Evolutionary conservation across 2,797 vertebrate genomes (phyloP).

Genomic region (Pagetopsis macropterus): DNA sequence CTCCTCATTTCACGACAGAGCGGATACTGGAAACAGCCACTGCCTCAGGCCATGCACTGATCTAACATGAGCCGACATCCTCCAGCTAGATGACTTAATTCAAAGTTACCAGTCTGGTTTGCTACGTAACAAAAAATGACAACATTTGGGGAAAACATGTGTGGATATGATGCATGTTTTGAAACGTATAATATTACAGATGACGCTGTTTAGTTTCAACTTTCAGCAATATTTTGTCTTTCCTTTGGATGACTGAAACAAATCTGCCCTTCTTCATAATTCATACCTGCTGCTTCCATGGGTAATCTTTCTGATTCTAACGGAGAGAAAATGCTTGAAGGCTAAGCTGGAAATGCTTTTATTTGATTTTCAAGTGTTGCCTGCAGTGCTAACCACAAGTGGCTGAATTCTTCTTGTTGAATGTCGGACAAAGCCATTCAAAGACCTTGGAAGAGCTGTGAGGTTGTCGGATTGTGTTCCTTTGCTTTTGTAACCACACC

Average conservation of each 20-base stretch:
- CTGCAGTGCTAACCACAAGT: slow-evolving; percentile 19
- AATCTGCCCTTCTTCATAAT: slow-evolving; percentile 1
- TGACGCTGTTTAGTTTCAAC: slow-evolving; percentile 7
- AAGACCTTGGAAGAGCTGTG: slow-evolving; percentile 14
- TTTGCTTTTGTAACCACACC: not conserved
- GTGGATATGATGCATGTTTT: not conserved
- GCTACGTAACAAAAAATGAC: slow-evolving; percentile 20
- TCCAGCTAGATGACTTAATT: slow-evolving; percentile 60
- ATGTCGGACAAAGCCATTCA: slow-evolving; percentile 8
- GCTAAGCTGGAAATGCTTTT: not conserved
- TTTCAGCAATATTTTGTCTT: slow-evolving; percentile 19
- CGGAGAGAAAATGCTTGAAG: slow-evolving; percentile 12
- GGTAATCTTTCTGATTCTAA: not conserved
- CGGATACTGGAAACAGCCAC: slow-evolving; percentile 38
- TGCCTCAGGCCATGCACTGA: slow-evolving; percentile 52
- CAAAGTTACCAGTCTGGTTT: slow-evolving; percentile 41
- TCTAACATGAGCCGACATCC: slow-evolving; percentile 60
- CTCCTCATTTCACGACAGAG: slow-evolving; percentile 57
- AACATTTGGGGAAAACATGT: not conserved
- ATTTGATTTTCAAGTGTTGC: not conserved
- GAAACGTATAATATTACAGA: not conserved
- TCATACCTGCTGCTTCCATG: slow-evolving; percentile 2
- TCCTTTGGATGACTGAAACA: not conserved
- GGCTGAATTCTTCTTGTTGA: slow-evolving; percentile 24
- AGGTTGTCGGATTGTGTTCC: slow-evolving; percentile 11